Base-by-base conservation (phyloP, 2,888 invertebrate species). In the Bhutanitis thaidina region DNA sequence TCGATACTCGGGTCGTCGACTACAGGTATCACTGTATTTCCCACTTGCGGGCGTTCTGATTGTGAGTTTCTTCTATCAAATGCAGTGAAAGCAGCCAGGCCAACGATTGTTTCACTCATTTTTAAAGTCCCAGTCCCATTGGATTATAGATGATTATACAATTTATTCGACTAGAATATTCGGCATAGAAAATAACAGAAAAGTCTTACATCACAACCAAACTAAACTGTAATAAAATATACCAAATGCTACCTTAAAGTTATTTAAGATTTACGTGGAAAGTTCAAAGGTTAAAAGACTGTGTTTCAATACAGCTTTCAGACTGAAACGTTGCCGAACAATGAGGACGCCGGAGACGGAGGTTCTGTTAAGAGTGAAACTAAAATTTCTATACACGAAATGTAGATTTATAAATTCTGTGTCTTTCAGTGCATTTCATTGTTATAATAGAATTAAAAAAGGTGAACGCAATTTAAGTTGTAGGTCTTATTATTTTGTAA, bases 181-280 rank as follows among this genome's bases (percentile, higher is more conserved):
- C 3, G 12, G 1, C 13, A 32, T 12, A 32, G 12, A 35, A 8
- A 16, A 13, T 15, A 25, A 29, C 12, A 20, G 13, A 29, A 38
- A 43, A 43, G 7, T 30, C 20, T 40, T 34, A 27, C 27, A 15
- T 16, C n/a, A 38, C 20, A 49, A 14, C n/a, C 9, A 25, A 38
- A 34, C 15, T 10, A 14, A 27, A 44, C 35, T 44, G 39, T 44
- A 39, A 27, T 44, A 12, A 32, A 50, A 38, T 29, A 20, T 29
- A 30, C 43, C n/a, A 8, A 34, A 38, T 27, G 39, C 39, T 44
- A 29, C 39, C 27, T 50, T 40, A 35, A 45, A 50, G 16, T 45
- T 45, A 50, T 45, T 40, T 45, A 50, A 45, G 29, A 50, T 45
- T 44, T 45, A 50, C 50, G 35, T 45, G 29, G 35, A 45, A 50